Evolutionary conservation across 2,888 invertebrate genomes (phyloP).

Genomic region (Belgica antarctica): DNA sequence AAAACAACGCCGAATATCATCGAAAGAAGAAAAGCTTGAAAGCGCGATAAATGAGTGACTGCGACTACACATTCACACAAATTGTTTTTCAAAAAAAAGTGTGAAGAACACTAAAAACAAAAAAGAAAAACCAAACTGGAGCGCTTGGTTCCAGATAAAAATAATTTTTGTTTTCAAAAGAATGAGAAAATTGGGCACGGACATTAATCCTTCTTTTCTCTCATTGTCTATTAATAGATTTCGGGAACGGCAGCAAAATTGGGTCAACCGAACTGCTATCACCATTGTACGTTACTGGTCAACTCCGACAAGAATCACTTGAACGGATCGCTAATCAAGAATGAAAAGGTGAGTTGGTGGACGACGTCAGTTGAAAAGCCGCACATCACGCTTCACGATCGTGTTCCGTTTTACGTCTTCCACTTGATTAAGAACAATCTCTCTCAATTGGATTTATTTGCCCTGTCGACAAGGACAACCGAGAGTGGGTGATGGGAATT

Average conservation of each 20-base stretch:
- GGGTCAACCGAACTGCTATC: constrained; percentile 86
- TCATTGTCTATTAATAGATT: constrained; percentile 60
- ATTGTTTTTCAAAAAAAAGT: too few species aligned
- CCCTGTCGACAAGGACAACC: too few species aligned
- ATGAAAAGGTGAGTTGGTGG: constrained; percentile 61
- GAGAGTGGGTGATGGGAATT: too few species aligned
- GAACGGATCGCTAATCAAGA: constrained; percentile 68
- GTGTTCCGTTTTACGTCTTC: background rate
- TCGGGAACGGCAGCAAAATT: constrained; percentile 95
- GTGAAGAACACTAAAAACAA: background rate
- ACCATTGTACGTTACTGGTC: constrained; percentile 93
- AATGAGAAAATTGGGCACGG: too few species aligned
- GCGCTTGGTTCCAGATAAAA: background rate
- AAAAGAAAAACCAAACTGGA: constrained; percentile 16
- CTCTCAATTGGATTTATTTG: background rate
- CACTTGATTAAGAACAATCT: too few species aligned
- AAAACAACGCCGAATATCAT: constrained; percentile 16
- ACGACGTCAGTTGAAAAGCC: constrained; percentile 5
- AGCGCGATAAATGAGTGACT: background rate
- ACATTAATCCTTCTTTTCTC: constrained; percentile 37
- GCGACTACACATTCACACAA: constrained; percentile 8
- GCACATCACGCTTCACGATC: background rate
- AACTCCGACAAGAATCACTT: constrained; percentile 76
- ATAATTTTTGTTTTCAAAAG: too few species aligned
- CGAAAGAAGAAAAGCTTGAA: background rate